phyloP scores from a whole-genome alignment of 1,140 invertebrate genomes.

The Chrysomallon squamiferum region DNA sequence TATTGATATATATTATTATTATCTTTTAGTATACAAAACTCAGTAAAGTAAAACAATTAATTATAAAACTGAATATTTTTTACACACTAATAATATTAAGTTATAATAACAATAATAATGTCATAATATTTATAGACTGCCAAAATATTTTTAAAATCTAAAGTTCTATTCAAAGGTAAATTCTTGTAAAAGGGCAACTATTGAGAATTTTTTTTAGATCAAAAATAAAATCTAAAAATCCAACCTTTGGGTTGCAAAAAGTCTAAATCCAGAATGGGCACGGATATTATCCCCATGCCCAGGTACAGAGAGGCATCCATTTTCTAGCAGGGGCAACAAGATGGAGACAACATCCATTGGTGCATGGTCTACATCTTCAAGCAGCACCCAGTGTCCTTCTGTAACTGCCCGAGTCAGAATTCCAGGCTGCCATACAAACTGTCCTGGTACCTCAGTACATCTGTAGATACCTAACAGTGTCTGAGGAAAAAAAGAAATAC shows the following conservation, averaged over 20 bases:
- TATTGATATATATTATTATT: neutral
- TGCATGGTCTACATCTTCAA: slow-evolving; percentile 96
- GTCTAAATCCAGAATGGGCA: slow-evolving; percentile 83
- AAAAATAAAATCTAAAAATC: neutral
- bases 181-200: too few species aligned
- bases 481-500: slow-evolving; percentile 40
- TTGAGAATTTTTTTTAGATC: too few species aligned
- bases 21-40: neutral
- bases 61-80: too few species aligned
- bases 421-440: slow-evolving; percentile 96
- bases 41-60: neutral
- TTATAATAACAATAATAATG: too few species aligned
- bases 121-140: too few species aligned
- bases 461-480: slow-evolving; percentile 92
- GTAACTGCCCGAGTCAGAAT: slow-evolving; percentile 77
- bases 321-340: slow-evolving; percentile 84
- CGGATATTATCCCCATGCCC: slow-evolving; percentile 83
- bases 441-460: slow-evolving; percentile 95
- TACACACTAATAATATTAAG: too few species aligned
- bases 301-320: slow-evolving; percentile 80
- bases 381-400: slow-evolving; percentile 87
- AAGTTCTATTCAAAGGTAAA: too few species aligned
- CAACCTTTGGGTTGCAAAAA: slow-evolving; percentile 89
- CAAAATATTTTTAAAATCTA: too few species aligned
- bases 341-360: slow-evolving; percentile 91